phyloP scores from a whole-genome alignment of 2,888 invertebrate genomes.

The Sussaba pulchella region DNA sequence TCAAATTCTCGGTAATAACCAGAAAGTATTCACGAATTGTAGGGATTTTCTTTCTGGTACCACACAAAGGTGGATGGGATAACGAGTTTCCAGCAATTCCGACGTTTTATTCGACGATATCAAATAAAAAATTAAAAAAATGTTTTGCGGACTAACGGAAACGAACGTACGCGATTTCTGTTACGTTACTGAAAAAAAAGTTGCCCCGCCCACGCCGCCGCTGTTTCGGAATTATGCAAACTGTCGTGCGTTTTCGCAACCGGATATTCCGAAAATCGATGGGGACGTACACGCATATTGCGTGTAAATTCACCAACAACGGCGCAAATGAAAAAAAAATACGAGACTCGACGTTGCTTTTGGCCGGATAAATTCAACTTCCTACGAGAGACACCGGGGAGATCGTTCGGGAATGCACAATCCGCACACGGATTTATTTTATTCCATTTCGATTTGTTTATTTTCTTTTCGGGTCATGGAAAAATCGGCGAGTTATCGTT shows the following conservation, averaged over 20 bases:
- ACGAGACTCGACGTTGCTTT: constrained; percentile 2
- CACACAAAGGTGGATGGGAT: neutral
- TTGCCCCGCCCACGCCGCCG: neutral
- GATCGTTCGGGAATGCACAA: constrained; percentile 23
- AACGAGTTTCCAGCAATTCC: neutral
- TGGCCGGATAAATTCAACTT: constrained; percentile 42
- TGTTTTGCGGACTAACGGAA: constrained; percentile 14
- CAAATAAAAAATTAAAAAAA: constrained; percentile 29
- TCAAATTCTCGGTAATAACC: constrained; percentile 21
- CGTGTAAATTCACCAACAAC: constrained; percentile 46
- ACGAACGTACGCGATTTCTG: constrained; percentile 22
- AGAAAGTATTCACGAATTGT: neutral
- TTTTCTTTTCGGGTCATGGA: neutral
- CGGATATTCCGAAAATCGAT: constrained; percentile 57
- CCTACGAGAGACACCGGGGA: constrained; percentile 30
- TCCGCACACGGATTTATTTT: constrained; percentile 11
- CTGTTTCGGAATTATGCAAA: constrained; percentile 13
- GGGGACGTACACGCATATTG: constrained; percentile 37
- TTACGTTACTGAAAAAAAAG: constrained; percentile 20
- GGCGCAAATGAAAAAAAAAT: constrained; percentile 47
- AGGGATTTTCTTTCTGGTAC: constrained; percentile 5
- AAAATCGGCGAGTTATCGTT: neutral
- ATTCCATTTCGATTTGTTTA: constrained; percentile 20
- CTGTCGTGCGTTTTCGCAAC: constrained; percentile 2
- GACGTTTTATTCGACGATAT: neutral